Evolutionary conservation across 2,888 invertebrate genomes (phyloP).

Genomic region (Napeogenes inachia): DNA sequence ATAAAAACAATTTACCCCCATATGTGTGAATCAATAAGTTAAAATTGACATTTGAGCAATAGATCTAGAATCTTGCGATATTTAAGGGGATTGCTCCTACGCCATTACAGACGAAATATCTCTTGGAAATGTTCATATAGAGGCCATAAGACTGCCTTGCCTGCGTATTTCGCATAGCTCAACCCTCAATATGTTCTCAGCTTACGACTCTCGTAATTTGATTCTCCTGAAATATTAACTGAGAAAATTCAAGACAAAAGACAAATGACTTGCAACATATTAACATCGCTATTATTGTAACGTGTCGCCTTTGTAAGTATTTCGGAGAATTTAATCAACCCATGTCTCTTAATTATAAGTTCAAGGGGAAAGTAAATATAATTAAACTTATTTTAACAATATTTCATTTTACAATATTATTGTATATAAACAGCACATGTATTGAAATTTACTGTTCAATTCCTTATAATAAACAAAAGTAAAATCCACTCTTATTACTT

Average conservation of each 20-base stretch:
- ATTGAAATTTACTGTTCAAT: no score
- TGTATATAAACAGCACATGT: no score
- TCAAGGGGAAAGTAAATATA: neutral
- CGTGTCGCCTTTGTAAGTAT: constrained; percentile 17
- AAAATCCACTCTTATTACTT: no score
- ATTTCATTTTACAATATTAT: no score
- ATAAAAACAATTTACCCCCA: no score
- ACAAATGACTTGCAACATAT: constrained; percentile 43
- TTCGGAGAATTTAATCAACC: neutral
- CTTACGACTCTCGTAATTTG: constrained; percentile 67
- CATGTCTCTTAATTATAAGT: neutral
- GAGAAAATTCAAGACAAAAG: constrained; percentile 53
- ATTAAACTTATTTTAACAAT: neutral
- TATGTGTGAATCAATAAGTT: neutral
- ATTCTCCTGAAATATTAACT: constrained; percentile 70
- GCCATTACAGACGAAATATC: constrained; percentile 61
- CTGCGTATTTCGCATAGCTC: constrained; percentile 45
- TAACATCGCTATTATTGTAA: constrained; percentile 12
- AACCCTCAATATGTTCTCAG: constrained; percentile 58
- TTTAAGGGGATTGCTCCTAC: neutral
- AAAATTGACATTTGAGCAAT: neutral
- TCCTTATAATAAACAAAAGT: no score
- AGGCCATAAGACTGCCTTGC: constrained; percentile 53
- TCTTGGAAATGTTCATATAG: constrained; percentile 56
- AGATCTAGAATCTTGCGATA: neutral